A percentile compares a stretch with the other conserved stretches of the same genome.
phyloP scores from a whole-genome alignment of 1,140 invertebrate species.

The Drepana arcuata region DNA sequence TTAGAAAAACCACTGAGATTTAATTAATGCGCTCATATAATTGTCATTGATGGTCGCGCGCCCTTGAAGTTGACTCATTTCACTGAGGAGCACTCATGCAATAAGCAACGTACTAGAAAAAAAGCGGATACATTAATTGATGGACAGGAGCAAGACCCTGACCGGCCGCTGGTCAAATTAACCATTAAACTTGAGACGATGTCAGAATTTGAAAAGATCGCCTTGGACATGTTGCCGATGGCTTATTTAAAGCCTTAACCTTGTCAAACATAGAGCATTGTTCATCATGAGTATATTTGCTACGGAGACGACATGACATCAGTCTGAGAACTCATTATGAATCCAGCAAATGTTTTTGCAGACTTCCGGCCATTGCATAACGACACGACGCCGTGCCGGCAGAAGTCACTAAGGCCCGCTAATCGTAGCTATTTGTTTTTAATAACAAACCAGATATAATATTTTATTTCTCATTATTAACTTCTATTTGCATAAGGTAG shows the following conservation, averaged over 20 bases:
- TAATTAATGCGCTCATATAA: slow-evolving; percentile 40
- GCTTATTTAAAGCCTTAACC: slow-evolving; percentile 12
- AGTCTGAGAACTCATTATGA: slow-evolving; percentile 31
- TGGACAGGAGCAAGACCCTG: slow-evolving; percentile 43
- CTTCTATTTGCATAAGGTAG: no score
- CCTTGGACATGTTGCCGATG: slow-evolving; percentile 3
- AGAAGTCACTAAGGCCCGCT: no score
- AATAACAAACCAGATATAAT: no score
- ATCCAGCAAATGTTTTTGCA: slow-evolving; percentile 18
- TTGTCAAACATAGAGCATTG: slow-evolving; percentile 18
- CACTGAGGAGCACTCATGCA: slow-evolving; percentile 57
- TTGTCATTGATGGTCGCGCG: slow-evolving; percentile 46
- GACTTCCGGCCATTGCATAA: slow-evolving; percentile 21
- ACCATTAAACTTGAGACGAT: no score
- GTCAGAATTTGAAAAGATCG: no score
- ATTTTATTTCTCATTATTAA: no score
- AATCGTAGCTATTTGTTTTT: no score
- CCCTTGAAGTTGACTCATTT: slow-evolving; percentile 51
- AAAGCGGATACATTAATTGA: slow-evolving; percentile 64
- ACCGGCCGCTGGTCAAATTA: slow-evolving; percentile 17
- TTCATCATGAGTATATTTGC: slow-evolving; percentile 11
- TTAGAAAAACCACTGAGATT: slow-evolving; percentile 27
- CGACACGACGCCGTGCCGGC: no score
- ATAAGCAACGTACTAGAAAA: slow-evolving; percentile 56
- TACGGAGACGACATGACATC: slow-evolving; percentile 25